A percentile compares a stretch with the other conserved stretches of the same genome.
Conservation (phyloP, 1,140 invertebrate species). For the Ceratitis capitata region DNA sequence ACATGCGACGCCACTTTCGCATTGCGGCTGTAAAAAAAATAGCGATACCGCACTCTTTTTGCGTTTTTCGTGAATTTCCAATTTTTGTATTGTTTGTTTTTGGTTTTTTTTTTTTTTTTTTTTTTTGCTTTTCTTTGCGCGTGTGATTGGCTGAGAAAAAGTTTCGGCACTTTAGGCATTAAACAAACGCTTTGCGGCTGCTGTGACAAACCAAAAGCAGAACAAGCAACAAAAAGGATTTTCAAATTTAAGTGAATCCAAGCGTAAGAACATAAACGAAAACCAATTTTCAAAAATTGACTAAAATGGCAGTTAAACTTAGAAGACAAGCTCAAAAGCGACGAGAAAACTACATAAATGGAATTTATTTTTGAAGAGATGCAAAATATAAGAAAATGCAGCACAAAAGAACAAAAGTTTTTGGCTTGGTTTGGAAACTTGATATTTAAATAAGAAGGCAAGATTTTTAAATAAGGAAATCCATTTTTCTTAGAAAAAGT, state of each 20-base stretch:
- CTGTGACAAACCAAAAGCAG: background rate
- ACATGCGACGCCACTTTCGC: background rate
- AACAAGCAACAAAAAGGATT: background rate
- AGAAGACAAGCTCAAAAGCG: background rate
- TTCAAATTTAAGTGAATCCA: background rate
- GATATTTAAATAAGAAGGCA: too few relatives aligned
- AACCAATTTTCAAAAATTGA: background rate
- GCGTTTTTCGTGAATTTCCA: background rate
- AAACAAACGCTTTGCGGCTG: background rate
- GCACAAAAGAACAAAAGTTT: background rate
- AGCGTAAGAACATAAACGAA: background rate
- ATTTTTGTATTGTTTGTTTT: too few relatives aligned
- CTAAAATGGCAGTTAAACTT: background rate
- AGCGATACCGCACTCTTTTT: too few relatives aligned
- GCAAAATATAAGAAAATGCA: background rate
- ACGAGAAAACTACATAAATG: background rate
- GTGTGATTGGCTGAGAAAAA: background rate
- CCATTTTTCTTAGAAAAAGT: too few relatives aligned
- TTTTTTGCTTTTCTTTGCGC: background rate
- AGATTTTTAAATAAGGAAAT: too few relatives aligned
- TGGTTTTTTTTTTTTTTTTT: background rate
- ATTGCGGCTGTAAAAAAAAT: background rate
- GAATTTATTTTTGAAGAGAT: too few relatives aligned
- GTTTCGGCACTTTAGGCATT: background rate
- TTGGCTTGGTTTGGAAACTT: too few relatives aligned